phyloP scores from a whole-genome alignment of 2,113 vertebrate species.

The Aegithalos caudatus region DNA sequence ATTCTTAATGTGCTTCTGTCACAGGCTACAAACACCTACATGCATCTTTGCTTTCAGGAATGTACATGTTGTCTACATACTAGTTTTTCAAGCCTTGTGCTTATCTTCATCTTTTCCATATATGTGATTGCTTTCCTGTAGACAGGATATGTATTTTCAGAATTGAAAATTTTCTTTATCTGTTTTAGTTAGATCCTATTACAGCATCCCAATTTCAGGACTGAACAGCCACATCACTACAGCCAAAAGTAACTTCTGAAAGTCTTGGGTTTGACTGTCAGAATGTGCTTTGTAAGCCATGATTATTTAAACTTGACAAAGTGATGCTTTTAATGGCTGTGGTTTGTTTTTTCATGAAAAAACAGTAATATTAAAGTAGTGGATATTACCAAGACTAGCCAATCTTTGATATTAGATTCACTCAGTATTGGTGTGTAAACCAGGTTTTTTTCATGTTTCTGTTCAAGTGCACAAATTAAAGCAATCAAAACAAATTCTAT shows the following conservation, averaged over 20 bases:
- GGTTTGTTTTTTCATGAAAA: not conserved
- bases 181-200: not conserved
- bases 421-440: not conserved
- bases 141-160: not conserved
- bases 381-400: not conserved
- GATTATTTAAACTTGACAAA: not conserved
- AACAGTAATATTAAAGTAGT: not conserved
- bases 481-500: not conserved
- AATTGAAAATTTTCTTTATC: not conserved
- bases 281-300: not conserved
- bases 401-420: not conserved
- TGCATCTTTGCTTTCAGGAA: not conserved
- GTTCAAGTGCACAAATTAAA: not conserved
- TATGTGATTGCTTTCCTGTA: not conserved
- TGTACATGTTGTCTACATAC: fast-evolving
- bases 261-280: not conserved
- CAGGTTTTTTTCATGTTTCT: not conserved
- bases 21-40: not conserved
- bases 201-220: not conserved
- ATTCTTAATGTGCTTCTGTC: not conserved
- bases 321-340: not conserved
- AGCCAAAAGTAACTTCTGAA: not conserved
- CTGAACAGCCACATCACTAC: not conserved
- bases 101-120: not conserved
- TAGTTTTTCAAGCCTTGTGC: not conserved